A percentile compares a stretch with the other conserved stretches of the same genome.
These are phyloP conservation scores for Rhamnusium bicolor DNA, from an alignment of 2,888 invertebrate species.

Conservation along the genomic window DNA sequence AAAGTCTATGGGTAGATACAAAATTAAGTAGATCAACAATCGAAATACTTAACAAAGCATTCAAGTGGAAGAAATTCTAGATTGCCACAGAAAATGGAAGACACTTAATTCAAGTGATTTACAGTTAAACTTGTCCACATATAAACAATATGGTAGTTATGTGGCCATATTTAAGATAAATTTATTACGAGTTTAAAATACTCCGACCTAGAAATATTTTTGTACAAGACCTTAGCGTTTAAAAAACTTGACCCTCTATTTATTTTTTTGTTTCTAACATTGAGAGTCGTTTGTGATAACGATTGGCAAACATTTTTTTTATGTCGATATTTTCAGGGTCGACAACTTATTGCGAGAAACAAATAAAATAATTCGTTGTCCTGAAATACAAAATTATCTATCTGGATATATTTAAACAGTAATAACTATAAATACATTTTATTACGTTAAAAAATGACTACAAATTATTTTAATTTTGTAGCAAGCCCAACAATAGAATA, in stretches of 20 bases:
- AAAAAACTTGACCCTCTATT: constrained; percentile 7
- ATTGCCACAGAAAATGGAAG: neutral
- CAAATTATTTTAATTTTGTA: too few species aligned
- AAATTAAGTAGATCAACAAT: neutral
- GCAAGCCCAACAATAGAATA: too few species aligned
- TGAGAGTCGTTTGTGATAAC: constrained; percentile 1
- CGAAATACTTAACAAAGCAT: neutral
- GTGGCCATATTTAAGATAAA: neutral
- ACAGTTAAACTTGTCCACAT: neutral
- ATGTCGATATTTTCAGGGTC: constrained; percentile 6
- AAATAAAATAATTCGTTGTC: neutral
- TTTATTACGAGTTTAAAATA: neutral
- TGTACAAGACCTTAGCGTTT: neutral
- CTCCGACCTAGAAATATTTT: neutral
- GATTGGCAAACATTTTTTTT: neutral
- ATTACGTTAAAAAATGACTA: too few species aligned
- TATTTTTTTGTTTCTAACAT: neutral
- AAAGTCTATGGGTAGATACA: neutral
- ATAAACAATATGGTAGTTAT: neutral
- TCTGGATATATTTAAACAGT: too few species aligned
- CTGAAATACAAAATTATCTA: neutral
- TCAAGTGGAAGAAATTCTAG: neutral
- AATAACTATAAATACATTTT: too few species aligned
- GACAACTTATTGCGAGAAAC: neutral
- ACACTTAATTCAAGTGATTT: constrained; percentile 2